phyloP scores from a whole-genome alignment of 1,140 invertebrate genomes.

The Aethina tumida region DNA sequence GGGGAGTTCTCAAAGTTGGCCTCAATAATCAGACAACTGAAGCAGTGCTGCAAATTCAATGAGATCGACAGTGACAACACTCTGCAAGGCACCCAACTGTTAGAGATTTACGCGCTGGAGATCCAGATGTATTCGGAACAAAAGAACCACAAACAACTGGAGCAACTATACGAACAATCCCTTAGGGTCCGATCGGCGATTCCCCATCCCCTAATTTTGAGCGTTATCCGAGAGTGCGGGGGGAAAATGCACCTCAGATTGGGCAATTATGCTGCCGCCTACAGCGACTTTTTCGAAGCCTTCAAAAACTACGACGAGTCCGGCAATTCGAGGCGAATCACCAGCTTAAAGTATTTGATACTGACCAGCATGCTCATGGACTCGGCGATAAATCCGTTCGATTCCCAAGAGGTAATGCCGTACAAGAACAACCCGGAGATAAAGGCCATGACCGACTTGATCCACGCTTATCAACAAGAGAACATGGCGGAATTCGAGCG shows the following conservation, averaged over 20 bases:
- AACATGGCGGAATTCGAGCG: constrained; percentile 97
- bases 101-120: constrained; percentile 98
- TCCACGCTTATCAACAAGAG: constrained; percentile 96
- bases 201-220: constrained; percentile 98
- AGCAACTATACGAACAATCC: constrained; percentile 94
- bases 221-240: constrained; percentile 97
- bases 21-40: constrained; percentile 92
- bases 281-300: constrained; percentile 98
- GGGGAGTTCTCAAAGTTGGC: constrained; percentile 88
- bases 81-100: constrained; percentile 85
- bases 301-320: constrained; percentile 99
- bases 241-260: constrained; percentile 99
- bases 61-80: constrained; percentile 97
- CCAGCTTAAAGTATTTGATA: constrained; percentile 97
- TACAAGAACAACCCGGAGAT: constrained; percentile 99
- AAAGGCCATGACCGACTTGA: constrained; percentile 96
- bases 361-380: constrained; percentile 98
- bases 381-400: constrained; percentile 98
- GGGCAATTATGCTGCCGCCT: constrained; percentile 89
- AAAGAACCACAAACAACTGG: constrained; percentile 98
- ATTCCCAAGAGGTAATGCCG: constrained; percentile 98
- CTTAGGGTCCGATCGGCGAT: constrained; percentile 97
- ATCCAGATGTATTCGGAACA: constrained; percentile 99
- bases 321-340: constrained; percentile 88
- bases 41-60: constrained; percentile 93